Evolutionary conservation across 2,113 vertebrate genomes (phyloP).

Genomic region (Nipponia nippon): DNA sequence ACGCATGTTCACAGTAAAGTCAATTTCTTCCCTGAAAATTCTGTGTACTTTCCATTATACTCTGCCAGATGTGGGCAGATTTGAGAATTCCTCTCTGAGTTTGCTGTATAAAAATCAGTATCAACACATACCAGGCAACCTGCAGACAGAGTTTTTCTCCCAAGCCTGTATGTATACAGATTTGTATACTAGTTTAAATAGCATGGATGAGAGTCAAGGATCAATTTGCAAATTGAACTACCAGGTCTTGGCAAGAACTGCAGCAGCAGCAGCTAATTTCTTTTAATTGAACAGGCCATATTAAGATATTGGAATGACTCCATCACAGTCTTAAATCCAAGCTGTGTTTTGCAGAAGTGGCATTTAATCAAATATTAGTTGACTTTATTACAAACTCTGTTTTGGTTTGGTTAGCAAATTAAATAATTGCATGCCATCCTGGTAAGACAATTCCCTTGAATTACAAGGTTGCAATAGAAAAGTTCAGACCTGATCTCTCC

Average conservation of each 20-base stretch:
- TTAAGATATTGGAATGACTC: slow-evolving; percentile 56
- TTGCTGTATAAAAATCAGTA: not conserved
- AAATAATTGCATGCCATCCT: slow-evolving; percentile 38
- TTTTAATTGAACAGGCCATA: slow-evolving; percentile 61
- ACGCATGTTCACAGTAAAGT: not conserved
- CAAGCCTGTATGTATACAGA: not conserved
- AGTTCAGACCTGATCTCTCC: not conserved
- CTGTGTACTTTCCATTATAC: not conserved
- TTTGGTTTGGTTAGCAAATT: slow-evolving; percentile 58
- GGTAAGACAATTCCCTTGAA: slow-evolving; percentile 25
- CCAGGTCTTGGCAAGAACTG: slow-evolving; percentile 45
- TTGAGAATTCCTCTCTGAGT: not conserved
- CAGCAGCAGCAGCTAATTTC: slow-evolving; percentile 57
- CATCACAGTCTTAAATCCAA: slow-evolving; percentile 47
- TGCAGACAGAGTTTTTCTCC: not conserved
- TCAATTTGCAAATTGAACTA: slow-evolving; percentile 61
- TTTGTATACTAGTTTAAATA: slow-evolving; percentile 20
- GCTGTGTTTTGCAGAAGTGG: slow-evolving; percentile 56
- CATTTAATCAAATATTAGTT: slow-evolving; percentile 66
- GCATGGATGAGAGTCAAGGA: slow-evolving; percentile 16
- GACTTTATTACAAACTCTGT: slow-evolving; percentile 52
- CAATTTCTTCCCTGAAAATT: not conserved
- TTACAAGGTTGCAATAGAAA: not conserved
- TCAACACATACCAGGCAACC: not conserved
- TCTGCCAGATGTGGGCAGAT: not conserved